phyloP scores from a whole-genome alignment of 2,113 vertebrate species.

The Rhabdomys dilectus region DNA sequence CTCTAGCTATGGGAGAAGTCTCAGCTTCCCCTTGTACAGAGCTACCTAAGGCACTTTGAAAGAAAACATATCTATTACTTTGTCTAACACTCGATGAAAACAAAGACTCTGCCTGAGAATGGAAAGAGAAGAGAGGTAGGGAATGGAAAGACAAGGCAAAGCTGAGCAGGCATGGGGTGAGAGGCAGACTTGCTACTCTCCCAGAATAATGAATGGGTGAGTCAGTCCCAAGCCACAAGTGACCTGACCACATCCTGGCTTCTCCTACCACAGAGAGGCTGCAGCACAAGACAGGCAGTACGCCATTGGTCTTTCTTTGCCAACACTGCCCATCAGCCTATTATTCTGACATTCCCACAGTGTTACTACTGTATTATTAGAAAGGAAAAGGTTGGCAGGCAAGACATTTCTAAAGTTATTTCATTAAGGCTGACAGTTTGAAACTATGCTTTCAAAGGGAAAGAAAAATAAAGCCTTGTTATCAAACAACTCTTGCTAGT shows the following conservation, averaged over 20 bases:
- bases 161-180: neutral
- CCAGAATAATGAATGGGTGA: slow-evolving; percentile 48
- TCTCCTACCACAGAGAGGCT: slow-evolving; percentile 8
- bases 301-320: slow-evolving; percentile 41
- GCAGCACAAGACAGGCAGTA: slow-evolving; percentile 18
- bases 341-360: slow-evolving; percentile 76
- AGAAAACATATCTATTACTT: neutral
- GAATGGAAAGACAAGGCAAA: neutral
- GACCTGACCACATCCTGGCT: slow-evolving; percentile 40
- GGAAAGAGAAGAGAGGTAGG: neutral
- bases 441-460: slow-evolving; percentile 68
- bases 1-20: neutral
- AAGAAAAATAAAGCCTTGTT: slow-evolving; percentile 61
- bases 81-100: slow-evolving; percentile 42
- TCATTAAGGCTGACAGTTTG: slow-evolving; percentile 76
- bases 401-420: slow-evolving; percentile 62
- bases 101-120: neutral
- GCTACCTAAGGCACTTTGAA: neutral
- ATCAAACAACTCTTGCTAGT: slow-evolving; percentile 47
- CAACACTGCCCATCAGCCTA: slow-evolving; percentile 3
- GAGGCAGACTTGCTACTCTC: neutral
- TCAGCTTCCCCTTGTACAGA: neutral
- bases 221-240: neutral
- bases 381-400: slow-evolving; percentile 69
- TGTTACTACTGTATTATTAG: slow-evolving; percentile 52